Evolutionary conservation across 2,888 invertebrate genomes (phyloP).

Genomic region (Salpingus planirostris): DNA sequence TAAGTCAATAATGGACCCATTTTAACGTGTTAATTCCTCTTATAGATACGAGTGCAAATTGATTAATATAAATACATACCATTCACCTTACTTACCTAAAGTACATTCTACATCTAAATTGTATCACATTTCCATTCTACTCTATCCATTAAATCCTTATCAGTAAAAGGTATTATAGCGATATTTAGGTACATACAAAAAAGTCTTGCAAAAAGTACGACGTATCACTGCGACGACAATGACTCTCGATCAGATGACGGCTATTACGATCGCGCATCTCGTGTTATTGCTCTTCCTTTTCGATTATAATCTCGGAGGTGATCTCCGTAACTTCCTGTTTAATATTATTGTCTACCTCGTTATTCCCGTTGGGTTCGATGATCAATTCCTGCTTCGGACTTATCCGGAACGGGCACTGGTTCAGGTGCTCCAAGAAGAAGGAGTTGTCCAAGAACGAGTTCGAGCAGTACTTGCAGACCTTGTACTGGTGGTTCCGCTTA

Average conservation of each 20-base stretch:
- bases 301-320: conserved; percentile 6
- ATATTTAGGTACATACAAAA: conserved; percentile 6
- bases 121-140: conserved; percentile 16
- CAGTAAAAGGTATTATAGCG: conserved; percentile 6
- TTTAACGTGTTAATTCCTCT: no score
- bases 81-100: conserved; percentile 13
- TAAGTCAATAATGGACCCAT: no score
- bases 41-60: conserved; percentile 13
- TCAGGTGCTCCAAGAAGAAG: conserved; percentile 17
- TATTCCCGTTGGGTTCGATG: conserved; percentile 6
- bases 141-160: conserved; percentile 10
- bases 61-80: conserved; percentile 13
- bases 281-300: conserved; percentile 15
- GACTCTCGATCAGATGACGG: no score
- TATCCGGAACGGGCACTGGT: conserved; percentile 17
- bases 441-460: conserved; percentile 17
- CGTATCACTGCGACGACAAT: conserved; percentile 8
- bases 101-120: conserved; percentile 13
- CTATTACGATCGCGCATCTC: conserved; percentile 3
- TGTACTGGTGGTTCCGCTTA: conserved; percentile 11
- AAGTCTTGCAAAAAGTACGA: conserved; percentile 7
- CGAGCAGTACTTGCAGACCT: conserved; percentile 18
- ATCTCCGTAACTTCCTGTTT: conserved; percentile 14
- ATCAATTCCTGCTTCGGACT: conserved; percentile 14
- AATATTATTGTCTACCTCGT: conserved; percentile 16